These are phyloP conservation scores for Hemibagrus guttatus DNA, from an alignment of 2,797 vertebrate species.

Conservation along the genomic window DNA sequence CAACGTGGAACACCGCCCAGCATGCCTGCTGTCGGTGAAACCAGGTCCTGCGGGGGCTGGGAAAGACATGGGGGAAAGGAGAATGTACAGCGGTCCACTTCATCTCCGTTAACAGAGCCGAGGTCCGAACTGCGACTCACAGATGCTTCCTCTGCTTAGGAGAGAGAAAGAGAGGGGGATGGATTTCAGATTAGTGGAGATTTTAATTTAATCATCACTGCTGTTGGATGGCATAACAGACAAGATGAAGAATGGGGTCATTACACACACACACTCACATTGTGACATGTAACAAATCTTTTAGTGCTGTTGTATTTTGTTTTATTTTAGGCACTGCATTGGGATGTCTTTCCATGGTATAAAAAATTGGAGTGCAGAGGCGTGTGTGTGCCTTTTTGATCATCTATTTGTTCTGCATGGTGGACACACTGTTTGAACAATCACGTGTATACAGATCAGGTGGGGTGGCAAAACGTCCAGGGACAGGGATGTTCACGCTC, in stretches of 20 bases:
- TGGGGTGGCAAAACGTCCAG: background rate
- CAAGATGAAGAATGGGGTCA: background rate
- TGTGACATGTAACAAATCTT: background rate
- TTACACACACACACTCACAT: background rate
- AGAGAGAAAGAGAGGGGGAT: background rate
- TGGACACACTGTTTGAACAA: background rate
- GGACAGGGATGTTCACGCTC: conserved; percentile 7
- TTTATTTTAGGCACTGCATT: background rate
- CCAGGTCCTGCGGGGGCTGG: conserved; percentile 65
- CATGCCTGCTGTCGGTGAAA: conserved; percentile 72
- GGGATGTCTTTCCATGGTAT: background rate
- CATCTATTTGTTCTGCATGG: background rate
- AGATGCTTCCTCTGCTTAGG: conserved; percentile 63
- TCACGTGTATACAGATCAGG: background rate
- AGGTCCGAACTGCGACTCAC: conserved; percentile 68
- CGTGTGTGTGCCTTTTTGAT: background rate
- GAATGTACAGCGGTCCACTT: conserved; percentile 68
- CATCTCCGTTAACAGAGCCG: conserved; percentile 77
- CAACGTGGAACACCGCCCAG: conserved; percentile 78
- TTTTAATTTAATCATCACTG: background rate
- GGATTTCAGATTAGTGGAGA: background rate
- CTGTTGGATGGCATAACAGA: background rate
- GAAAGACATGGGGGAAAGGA: conserved; percentile 62
- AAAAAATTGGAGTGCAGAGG: background rate
- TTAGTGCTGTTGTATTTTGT: background rate